phyloP scores from a whole-genome alignment of 2,113 vertebrate genomes.

The Pholis gunnellus region DNA sequence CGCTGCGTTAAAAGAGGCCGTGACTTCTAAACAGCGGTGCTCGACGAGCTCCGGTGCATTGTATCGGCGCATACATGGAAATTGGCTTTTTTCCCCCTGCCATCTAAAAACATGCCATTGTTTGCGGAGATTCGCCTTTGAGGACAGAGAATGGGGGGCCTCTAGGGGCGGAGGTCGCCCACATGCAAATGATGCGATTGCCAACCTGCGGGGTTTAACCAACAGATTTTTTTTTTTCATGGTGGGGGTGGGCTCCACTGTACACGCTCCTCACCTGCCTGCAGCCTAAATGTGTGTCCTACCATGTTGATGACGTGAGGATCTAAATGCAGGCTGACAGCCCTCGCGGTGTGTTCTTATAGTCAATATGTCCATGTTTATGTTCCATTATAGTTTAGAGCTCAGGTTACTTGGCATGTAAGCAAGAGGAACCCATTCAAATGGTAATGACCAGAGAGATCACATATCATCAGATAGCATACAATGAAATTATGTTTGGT shows the following conservation, averaged over 20 bases:
- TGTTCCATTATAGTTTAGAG: neutral
- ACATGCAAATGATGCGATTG: slow-evolving; percentile 75
- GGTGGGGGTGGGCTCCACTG: slow-evolving; percentile 41
- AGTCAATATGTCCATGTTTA: slow-evolving; percentile 3
- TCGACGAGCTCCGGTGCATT: slow-evolving; percentile 54
- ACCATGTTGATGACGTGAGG: neutral
- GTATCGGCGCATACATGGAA: slow-evolving; percentile 54
- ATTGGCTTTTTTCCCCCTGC: slow-evolving; percentile 49
- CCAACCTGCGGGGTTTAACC: slow-evolving; percentile 64
- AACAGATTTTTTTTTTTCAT: neutral
- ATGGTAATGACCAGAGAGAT: slow-evolving; percentile 8
- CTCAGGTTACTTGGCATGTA: neutral
- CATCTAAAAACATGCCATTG: slow-evolving; percentile 69
- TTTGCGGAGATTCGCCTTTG: slow-evolving; percentile 71
- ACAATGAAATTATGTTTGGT: neutral
- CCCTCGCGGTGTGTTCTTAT: neutral
- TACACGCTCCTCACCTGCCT: slow-evolving; percentile 43
- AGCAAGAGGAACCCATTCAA: slow-evolving; percentile 21
- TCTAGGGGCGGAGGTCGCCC: slow-evolving; percentile 76
- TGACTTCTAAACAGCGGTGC: slow-evolving; percentile 53
- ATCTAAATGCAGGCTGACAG: neutral
- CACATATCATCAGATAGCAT: neutral
- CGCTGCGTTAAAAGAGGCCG: slow-evolving; percentile 48
- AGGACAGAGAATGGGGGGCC: slow-evolving; percentile 72
- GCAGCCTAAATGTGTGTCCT: slow-evolving; percentile 1